Conservation (phyloP, 1,140 invertebrate species). For the silkworm (Bombyx mori) region DNA sequence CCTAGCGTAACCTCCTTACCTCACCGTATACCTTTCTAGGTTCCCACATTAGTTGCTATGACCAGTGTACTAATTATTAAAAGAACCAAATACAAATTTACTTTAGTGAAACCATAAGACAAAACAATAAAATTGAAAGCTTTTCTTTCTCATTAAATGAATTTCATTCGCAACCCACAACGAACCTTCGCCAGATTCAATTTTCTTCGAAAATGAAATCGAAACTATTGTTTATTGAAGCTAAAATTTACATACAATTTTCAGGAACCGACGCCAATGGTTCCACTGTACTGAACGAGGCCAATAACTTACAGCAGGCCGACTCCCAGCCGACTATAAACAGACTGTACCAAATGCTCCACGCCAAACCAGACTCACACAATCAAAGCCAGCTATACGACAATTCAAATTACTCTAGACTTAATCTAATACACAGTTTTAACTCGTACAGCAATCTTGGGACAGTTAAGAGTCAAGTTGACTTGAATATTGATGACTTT, state of each 20-base stretch:
- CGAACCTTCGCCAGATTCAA: background rate
- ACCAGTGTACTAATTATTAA: too few relatives aligned
- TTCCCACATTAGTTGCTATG: too few relatives aligned
- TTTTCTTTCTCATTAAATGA: too few relatives aligned
- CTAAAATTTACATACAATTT: conserved; percentile 17
- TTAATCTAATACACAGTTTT: conserved; percentile 35
- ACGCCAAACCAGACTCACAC: conserved; percentile 30
- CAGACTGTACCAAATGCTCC: conserved; percentile 57
- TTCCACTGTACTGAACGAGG: conserved; percentile 32
- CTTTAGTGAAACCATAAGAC: too few relatives aligned
- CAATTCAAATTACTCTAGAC: conserved; percentile 27
- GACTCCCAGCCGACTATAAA: conserved; percentile 43
- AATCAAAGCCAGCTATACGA: conserved; percentile 27
- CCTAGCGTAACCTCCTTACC: too few relatives aligned
- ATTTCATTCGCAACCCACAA: too few relatives aligned
- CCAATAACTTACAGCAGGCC: conserved; percentile 19
- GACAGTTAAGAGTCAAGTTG: conserved; percentile 20
- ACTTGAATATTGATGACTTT: conserved; percentile 22
- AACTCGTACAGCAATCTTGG: conserved; percentile 27
- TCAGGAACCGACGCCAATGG: conserved; percentile 51
- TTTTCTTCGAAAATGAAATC: background rate
- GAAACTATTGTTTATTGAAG: conserved; percentile 9
- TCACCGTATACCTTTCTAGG: too few relatives aligned
- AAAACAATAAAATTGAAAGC: too few relatives aligned
- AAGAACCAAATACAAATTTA: too few relatives aligned